Percentiles rank a stretch among this genome's conserved stretches.
phyloP scores from a whole-genome alignment of 2,888 invertebrate genomes.

The Thecophora atra region DNA sequence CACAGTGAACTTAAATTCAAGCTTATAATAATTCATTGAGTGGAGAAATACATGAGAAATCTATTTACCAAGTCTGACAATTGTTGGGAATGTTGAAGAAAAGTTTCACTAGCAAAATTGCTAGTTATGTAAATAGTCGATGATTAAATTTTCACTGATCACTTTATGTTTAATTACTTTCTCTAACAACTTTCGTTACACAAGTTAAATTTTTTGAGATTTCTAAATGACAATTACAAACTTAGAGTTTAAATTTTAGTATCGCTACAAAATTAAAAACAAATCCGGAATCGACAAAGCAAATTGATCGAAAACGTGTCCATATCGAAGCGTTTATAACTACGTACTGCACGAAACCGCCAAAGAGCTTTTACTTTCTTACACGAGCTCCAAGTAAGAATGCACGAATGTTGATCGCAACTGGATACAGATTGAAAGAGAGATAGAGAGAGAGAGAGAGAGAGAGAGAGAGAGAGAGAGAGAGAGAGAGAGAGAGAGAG shows the following conservation, averaged over 20 bases:
- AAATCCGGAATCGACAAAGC: neutral
- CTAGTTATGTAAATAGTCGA: neutral
- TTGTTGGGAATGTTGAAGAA: neutral
- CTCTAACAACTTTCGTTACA: neutral
- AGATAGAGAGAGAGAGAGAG: too few relatives aligned
- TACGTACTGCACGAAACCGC: conserved; percentile 22
- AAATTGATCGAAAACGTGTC: conserved; percentile 8
- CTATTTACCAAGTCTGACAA: neutral
- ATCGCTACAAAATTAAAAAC: neutral
- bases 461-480: too few relatives aligned
- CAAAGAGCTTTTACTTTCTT: neutral
- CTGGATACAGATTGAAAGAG: too few relatives aligned
- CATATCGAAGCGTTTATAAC: conserved; percentile 11
- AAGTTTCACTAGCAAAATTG: neutral
- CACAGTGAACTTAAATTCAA: too few relatives aligned
- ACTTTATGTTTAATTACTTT: neutral
- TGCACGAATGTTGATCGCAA: too few relatives aligned
- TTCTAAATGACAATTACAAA: too few relatives aligned
- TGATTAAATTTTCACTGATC: neutral
- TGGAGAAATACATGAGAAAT: neutral
- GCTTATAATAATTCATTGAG: neutral
- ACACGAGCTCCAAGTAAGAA: conserved; percentile 3
- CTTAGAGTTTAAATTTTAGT: too few relatives aligned
- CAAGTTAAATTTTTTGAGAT: neutral
- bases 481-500: too few relatives aligned